Evolutionary conservation across 2,797 vertebrate genomes (phyloP), one percentile per base, ranked within the genome.

Genomic region (Leucoraja ocellata): DNA sequence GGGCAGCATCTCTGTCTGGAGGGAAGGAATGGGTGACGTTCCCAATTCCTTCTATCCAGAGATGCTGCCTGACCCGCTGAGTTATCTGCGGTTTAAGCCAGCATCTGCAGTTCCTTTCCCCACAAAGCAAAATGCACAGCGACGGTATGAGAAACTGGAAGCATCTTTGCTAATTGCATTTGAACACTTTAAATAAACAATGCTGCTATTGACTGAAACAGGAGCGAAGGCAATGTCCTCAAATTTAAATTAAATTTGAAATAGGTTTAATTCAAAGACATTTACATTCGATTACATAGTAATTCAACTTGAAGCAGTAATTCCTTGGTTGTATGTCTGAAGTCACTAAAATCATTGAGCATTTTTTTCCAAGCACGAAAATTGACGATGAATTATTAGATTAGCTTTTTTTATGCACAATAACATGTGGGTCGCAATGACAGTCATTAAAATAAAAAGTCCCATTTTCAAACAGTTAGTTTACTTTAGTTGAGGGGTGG

Each of bases 161-260:
- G 58, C 83, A n/a, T 61, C 58, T 14, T 63, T n/a, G 63, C 28
- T 4, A 86, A 65, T 5, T 63, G 28, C n/a, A 18, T 11, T 63
- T 28, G 46, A 65, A 63, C n/a, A n/a, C 16, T 18, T 88, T 18
- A 88, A 88, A 36, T n/a, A 73, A 18, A 65, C 84, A 65, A 0
- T 21, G 32, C 84, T 63, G 61, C 61, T 36, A 68, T 36, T 68
- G 61, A 36, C 9, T 68, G 46, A 88, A 36, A 68, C 61, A 2
- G 84, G 3, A 88, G 16, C 6, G 65, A 88, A 68, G 32, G 32
- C 77, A 78, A 13, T 1, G 76, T 36, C 32, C n/a, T 88, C 14
- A 68, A 88, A 78, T 78, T 36, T 3, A 78, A 88, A 68, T 68
- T 88, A 36, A 88, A 68, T 88, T 88, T 88, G 21, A 88, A 88